Base-by-base conservation (phyloP, 2,888 invertebrate species). In the Cyrtodaria siliqua region DNA sequence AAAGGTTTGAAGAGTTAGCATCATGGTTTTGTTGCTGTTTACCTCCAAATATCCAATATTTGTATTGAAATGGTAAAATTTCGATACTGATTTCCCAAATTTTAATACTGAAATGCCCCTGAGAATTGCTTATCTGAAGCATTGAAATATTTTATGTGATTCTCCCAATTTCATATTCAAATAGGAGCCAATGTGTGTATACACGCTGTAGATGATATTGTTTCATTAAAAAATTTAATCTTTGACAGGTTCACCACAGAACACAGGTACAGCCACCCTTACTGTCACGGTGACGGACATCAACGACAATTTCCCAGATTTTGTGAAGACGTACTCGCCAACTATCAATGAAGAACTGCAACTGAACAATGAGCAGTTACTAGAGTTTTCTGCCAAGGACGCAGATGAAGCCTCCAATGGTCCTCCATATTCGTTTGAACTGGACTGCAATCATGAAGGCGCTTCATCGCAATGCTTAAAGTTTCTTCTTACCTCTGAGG, bases 281-380 rank as follows among this genome's bases (percentile, higher is more conserved):
- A 97, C 97, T 38, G 98, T 99, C 94, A 95, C 96, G 91, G 94
- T 99, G 72, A 95, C 97, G 73, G 99, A 99, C 93, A 97, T 98
- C 50, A 99, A 99, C 94, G 99, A 99, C 95, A 98, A 99, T 94
- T 97, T 97, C 93, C 98, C 98, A 2, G 96, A 96, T 90, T 98
- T 99, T 93, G 97, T 80, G 0, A 60, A 86, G 20, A 76, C 84
- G 44, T 98, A 20, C 56, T 70, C 57, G 27, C 83, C 83, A 14
- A 62, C 75, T 18, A 64, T 89, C 0, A 60, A 29, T 60, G 79
- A 84, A 24, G 62, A 72, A 29, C 3, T 42, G 24, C 18, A 47
- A 9, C 71, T 66, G 3, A 52, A 26, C 1, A 29, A 50, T 14
- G 33, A 24, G 1, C n/a, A 12, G 20, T 4, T 81, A 9, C n/a